Conservation (phyloP, 1,140 invertebrate genomes). For the Drosophila ercepeae region DNA sequence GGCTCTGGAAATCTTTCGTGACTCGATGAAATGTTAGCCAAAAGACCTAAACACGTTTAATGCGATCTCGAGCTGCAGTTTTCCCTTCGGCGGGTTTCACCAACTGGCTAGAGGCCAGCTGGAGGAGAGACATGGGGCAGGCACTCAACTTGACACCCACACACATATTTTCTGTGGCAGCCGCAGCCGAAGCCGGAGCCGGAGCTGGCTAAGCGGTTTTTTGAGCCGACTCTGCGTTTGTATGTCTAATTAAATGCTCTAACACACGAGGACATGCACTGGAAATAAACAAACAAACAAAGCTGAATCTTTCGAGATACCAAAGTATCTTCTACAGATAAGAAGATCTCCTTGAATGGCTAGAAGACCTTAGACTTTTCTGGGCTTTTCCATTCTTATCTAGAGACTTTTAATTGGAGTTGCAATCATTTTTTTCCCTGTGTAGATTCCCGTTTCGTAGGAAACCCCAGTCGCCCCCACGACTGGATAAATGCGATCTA, state of each 20-base stretch:
- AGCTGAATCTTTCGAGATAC: neutral
- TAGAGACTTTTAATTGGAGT: neutral
- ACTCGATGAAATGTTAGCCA: constrained; percentile 61
- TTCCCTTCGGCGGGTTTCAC: constrained; percentile 30
- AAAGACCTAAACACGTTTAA: constrained; percentile 77
- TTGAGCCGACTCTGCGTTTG: constrained; percentile 11
- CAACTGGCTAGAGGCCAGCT: no score
- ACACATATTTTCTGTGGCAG: constrained; percentile 41
- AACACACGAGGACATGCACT: constrained; percentile 8
- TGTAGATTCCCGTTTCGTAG: constrained; percentile 4
- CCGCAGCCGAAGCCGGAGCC: constrained; percentile 8
- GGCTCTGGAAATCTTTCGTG: constrained; percentile 51
- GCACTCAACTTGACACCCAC: constrained; percentile 65
- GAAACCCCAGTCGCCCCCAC: neutral
- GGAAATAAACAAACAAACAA: neutral
- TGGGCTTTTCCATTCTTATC: no score
- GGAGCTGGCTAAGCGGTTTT: constrained; percentile 49
- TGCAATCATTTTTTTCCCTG: neutral
- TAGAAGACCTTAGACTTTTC: no score
- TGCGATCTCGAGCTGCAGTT: constrained; percentile 52
- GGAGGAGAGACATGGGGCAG: neutral
- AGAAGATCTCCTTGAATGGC: neutral
- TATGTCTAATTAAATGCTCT: constrained; percentile 58
- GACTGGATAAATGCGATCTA: constrained; percentile 57
- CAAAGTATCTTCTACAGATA: neutral